Conservation (phyloP, 2,797 vertebrate genomes). For the Ispidina lecontei region DNA sequence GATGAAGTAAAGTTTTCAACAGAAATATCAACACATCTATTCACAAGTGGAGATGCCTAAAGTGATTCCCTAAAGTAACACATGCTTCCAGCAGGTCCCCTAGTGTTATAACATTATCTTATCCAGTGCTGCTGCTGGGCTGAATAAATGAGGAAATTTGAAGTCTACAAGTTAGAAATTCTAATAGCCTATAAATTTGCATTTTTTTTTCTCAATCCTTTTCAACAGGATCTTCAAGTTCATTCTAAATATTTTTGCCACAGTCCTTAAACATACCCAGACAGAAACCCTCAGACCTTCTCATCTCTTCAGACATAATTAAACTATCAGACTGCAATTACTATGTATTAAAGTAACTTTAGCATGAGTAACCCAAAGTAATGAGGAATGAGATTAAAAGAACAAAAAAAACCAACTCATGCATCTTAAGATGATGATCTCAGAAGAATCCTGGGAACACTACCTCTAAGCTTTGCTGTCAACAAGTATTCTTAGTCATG, state of each 20-base stretch:
- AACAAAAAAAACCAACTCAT: not conserved
- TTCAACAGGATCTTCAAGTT: not conserved
- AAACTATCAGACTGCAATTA: not conserved
- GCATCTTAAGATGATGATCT: not conserved
- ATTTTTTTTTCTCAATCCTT: not conserved
- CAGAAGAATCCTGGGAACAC: not conserved
- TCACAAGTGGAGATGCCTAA: not conserved
- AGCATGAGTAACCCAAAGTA: not conserved
- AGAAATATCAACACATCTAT: not conserved
- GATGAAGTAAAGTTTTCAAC: not conserved
- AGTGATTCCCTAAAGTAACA: not conserved
- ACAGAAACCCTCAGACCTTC: not conserved
- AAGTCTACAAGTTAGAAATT: not conserved
- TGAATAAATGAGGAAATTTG: not conserved
- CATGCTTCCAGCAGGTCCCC: not conserved
- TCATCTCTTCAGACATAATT: not conserved
- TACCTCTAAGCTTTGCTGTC: not conserved
- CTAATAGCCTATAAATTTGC: not conserved
- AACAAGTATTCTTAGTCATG: not conserved
- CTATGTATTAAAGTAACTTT: not conserved
- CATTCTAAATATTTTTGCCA: not conserved
- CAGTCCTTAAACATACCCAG: not conserved
- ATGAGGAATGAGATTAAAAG: not conserved
- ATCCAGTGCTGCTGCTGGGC: not conserved
- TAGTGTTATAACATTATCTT: not conserved